These are phyloP conservation scores for Python bivittatus DNA, from an alignment of 2,113 vertebrate species.

Conservation along the genomic window DNA sequence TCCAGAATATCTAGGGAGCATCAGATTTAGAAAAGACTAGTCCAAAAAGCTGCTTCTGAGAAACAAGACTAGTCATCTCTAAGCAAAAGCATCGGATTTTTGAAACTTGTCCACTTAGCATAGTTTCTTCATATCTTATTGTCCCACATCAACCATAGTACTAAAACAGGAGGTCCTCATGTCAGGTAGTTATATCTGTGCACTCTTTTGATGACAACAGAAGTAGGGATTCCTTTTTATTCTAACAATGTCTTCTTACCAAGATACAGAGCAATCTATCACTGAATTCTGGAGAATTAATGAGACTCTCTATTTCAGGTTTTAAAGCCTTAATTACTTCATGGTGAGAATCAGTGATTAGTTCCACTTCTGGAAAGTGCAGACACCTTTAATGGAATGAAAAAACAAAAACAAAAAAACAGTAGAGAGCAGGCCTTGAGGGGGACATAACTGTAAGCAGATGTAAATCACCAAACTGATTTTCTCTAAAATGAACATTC, in stretches of 20 bases:
- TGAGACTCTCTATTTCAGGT: conserved; percentile 6
- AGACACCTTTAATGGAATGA: not conserved
- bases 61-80: not conserved
- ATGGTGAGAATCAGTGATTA: conserved; percentile 5
- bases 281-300: conserved; percentile 1
- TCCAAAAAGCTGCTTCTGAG: not conserved
- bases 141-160: not conserved
- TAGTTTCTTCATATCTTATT: not conserved
- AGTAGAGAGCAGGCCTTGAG: not conserved
- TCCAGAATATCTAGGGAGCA: not conserved
- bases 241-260: not conserved
- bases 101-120: not conserved
- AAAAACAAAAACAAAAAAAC: not conserved
- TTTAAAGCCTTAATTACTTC: conserved; percentile 15
- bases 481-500: not conserved
- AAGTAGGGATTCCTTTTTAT: not conserved
- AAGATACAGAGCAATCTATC: not conserved
- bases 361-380: conserved; percentile 1
- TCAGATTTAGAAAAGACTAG: not conserved
- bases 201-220: not conserved
- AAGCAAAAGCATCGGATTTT: not conserved
- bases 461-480: not conserved
- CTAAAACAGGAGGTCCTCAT: not conserved
- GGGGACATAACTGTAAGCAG: not conserved
- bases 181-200: not conserved